Base-by-base conservation (phyloP, 2,888 invertebrate species). In the Synergus umbraculus region DNA sequence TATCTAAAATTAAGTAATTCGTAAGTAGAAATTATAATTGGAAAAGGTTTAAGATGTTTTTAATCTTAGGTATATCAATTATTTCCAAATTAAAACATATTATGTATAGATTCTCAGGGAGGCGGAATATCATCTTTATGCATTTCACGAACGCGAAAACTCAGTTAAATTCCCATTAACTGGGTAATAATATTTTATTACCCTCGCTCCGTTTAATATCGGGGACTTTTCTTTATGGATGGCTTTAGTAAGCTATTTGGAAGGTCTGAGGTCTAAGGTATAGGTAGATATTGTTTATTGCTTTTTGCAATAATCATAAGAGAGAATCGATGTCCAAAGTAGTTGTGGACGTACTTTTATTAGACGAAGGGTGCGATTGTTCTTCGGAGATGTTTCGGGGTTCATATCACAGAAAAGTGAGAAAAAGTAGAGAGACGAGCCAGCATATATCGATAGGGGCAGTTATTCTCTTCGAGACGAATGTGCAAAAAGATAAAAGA, bases 401-500 rank as follows among this genome's bases (percentile, higher is more conserved):
- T 37, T 63, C 63, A 63, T 22, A 29, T 63, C 29, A 29, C 7
- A 63, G 22, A 29, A 63, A 12, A 63, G 63, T 63, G 63, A 63
- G 22, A 63, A 63, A 63, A 63, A 63, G 63, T 63, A 63, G 9
- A 63, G 18, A n/a, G 18, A 29, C 9, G 63, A 29, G 29, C 18
- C 63, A 37, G 60, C n/a, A 58, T 58, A 58, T 58, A 63, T 22
- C 18, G 10, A 22, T 22, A 29, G 63, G 29, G 63, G 49, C 18
- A 22, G n/a, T 46, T 12, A 41, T 41, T 65, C 60, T 78, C 60
- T 22, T 41, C 15, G 65, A 78, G 58, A 63, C 29, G 66, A 64
- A 60, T 65, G 54, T 13, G 64, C 29, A 64, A 37, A 64, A 79
- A 79, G n/a, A 80, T 44, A 60, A 49, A 76, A 44, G 10, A 65